These are phyloP conservation scores for Sarcophaga caerulescens DNA, from an alignment of 2,888 invertebrate genomes.

Conservation along the genomic window DNA sequence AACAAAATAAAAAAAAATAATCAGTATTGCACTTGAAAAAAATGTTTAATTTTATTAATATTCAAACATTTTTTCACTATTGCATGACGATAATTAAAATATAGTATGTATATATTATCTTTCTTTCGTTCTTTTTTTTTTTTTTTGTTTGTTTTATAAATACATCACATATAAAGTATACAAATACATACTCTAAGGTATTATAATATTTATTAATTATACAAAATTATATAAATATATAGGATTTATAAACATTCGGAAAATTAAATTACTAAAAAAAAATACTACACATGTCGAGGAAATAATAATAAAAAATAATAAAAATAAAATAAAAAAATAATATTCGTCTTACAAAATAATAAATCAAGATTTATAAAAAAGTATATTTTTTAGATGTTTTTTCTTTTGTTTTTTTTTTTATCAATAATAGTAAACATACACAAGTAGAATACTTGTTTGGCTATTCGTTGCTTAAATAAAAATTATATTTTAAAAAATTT, in stretches of 20 bases:
- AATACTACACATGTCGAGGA: slow-evolving; percentile 33
- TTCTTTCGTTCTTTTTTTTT: slow-evolving; percentile 1
- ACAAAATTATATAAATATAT: slow-evolving; percentile 36
- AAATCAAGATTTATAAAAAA: slow-evolving; percentile 14
- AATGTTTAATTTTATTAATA: slow-evolving; percentile 45
- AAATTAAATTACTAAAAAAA: slow-evolving; percentile 24
- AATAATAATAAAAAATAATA: not conserved
- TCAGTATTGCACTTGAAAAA: slow-evolving; percentile 41
- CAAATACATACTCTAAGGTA: slow-evolving; percentile 32
- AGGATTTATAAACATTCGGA: slow-evolving; percentile 44
- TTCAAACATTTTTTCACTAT: slow-evolving; percentile 47
- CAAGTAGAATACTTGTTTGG: slow-evolving; percentile 54
- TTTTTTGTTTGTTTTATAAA: slow-evolving; percentile 48
- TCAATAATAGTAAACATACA: slow-evolving; percentile 33
- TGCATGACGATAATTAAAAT: slow-evolving; percentile 56
- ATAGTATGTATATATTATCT: not conserved
- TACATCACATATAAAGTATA: slow-evolving; percentile 65
- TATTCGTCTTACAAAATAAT: slow-evolving; percentile 38
- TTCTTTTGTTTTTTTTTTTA: slow-evolving; percentile 11
- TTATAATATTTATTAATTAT: not conserved
- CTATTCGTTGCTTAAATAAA: slow-evolving; percentile 66
- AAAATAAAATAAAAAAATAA: slow-evolving; percentile 3
- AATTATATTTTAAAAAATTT: slow-evolving; percentile 9
- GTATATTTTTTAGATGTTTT: slow-evolving; percentile 9
- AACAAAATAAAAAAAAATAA: slow-evolving; percentile 47